These are phyloP conservation scores for Rhabditoides inermis DNA, from an alignment of 2,888 invertebrate species.

Conservation along the genomic window DNA sequence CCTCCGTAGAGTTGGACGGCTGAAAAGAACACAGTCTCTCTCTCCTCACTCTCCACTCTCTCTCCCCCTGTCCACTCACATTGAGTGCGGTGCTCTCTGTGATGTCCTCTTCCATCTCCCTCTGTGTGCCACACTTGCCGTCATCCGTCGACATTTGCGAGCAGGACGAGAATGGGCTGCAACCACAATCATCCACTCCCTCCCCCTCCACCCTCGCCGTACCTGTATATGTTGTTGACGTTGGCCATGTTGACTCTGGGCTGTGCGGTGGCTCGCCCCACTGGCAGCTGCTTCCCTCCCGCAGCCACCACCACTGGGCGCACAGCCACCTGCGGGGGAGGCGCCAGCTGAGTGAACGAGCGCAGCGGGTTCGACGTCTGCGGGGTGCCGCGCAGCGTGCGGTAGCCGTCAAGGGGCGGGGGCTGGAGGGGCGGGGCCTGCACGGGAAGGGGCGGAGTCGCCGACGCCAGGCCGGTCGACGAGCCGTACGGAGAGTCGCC, in stretches of 20 bases:
- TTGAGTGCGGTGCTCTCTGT: too few species aligned
- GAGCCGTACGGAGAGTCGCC: constrained; percentile 40
- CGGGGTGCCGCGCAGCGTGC: constrained; percentile 31
- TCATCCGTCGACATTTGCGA: constrained; percentile 12
- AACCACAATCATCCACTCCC: neutral
- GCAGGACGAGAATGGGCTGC: constrained; percentile 25
- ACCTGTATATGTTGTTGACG: constrained; percentile 17
- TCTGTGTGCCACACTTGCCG: too few species aligned
- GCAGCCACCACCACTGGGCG: constrained; percentile 39
- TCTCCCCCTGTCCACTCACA: too few species aligned
- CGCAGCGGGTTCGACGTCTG: constrained; percentile 24
- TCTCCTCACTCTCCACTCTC: neutral
- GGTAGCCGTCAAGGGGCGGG: constrained; percentile 30
- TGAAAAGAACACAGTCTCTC: constrained; percentile 6
- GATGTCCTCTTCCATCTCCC: too few species aligned
- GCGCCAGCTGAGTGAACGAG: constrained; percentile 33
- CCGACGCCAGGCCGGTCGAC: constrained; percentile 27
- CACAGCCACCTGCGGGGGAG: constrained; percentile 12
- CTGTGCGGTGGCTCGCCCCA: constrained; percentile 47
- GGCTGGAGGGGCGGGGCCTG: constrained; percentile 27
- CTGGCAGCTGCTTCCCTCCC: constrained; percentile 32
- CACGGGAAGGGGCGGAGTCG: constrained; percentile 33
- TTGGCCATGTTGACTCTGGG: constrained; percentile 46
- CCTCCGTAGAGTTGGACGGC: constrained; percentile 34
- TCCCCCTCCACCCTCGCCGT: neutral